Evolutionary conservation across 2,797 vertebrate species (phyloP).

Genomic region (Psittacula derbiana): DNA sequence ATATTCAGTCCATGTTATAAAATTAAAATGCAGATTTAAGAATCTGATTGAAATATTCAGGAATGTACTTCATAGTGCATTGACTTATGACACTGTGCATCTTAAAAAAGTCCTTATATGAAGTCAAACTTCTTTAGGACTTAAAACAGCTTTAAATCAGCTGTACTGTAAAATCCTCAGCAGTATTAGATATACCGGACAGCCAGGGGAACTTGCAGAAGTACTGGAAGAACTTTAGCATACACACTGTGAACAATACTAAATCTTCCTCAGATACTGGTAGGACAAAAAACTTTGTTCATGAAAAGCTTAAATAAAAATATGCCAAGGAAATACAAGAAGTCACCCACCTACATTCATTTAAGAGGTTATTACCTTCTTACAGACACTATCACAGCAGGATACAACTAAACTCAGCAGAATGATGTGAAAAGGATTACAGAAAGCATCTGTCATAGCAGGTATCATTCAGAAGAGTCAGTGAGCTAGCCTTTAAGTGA

Average conservation of each 20-base stretch:
- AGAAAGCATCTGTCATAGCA: slow-evolving; percentile 26
- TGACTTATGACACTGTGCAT: not conserved
- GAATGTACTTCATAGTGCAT: not conserved
- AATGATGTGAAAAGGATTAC: not conserved
- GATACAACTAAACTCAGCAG: not conserved
- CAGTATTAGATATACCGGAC: not conserved
- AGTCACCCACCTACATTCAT: not conserved
- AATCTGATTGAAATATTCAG: not conserved
- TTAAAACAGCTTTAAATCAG: not conserved
- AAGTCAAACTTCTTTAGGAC: not conserved
- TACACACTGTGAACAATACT: not conserved
- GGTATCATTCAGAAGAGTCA: not conserved
- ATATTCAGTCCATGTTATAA: not conserved
- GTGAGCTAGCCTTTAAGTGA: not conserved
- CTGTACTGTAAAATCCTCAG: not conserved
- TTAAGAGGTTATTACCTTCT: not conserved
- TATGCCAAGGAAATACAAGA: not conserved
- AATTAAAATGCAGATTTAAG: not conserved
- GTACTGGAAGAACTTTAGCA: not conserved
- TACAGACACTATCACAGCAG: not conserved
- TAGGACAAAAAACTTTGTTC: not conserved
- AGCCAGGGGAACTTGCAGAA: not conserved
- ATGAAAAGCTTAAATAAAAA: slow-evolving; percentile 3
- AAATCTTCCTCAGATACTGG: not conserved
- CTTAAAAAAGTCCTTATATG: not conserved